Evolutionary conservation across 35 echinoderm and acorn worm species (phyloP).

Genomic region (Apostichopus californicus): DNA sequence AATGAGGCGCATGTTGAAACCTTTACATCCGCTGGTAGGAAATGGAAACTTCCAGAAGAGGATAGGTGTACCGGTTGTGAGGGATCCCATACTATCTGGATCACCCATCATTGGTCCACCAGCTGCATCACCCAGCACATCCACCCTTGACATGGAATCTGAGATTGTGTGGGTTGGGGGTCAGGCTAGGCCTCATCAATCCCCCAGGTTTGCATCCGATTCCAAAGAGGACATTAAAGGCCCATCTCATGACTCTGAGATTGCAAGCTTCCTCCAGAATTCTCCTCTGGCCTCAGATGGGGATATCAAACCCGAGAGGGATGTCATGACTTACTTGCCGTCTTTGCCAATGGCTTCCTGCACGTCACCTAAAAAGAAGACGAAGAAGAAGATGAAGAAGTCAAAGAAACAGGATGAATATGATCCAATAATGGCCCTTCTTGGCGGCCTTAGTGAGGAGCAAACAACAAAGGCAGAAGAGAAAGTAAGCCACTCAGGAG

Average conservation of each 20-base stretch:
- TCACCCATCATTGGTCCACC: background rate
- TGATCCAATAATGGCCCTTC: background rate
- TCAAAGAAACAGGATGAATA: background rate
- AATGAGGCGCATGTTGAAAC: background rate
- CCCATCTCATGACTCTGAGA: background rate
- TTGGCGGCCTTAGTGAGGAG: background rate
- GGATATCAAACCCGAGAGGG: background rate
- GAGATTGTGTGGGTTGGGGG: background rate
- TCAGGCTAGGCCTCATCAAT: background rate
- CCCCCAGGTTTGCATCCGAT: background rate
- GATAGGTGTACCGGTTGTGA: background rate
- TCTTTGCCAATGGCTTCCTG: background rate
- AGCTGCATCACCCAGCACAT: background rate
- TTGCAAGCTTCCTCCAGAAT: background rate
- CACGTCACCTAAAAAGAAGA: background rate
- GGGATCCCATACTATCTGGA: background rate
- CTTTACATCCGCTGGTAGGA: background rate
- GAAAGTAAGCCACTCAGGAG: background rate
- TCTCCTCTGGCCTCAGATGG: background rate
- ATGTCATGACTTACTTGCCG: background rate
- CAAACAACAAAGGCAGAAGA: background rate
- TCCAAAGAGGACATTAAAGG: background rate
- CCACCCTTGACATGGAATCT: background rate
- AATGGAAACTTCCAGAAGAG: background rate
- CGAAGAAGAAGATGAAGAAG: background rate